A percentile compares a stretch with the other conserved stretches of the same genome.
Conservation (phyloP, 2,888 invertebrate species). For the Masnerella sp. region DNA sequence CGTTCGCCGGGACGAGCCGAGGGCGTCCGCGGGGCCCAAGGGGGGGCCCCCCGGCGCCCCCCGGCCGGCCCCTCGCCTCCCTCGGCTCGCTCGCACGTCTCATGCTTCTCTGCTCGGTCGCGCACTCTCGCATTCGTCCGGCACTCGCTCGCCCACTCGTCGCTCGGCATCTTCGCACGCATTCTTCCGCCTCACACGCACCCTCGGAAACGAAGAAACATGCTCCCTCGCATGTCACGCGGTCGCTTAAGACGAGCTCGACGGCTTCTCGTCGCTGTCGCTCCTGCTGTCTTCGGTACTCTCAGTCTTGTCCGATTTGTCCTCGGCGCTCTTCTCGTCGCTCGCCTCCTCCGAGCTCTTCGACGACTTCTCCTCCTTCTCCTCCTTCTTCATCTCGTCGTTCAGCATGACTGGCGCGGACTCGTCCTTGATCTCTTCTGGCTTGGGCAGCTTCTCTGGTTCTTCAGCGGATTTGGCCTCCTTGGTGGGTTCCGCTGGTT, state of each 20-base stretch:
- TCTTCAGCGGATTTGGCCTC: conserved; percentile 66
- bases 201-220: conserved; percentile 63
- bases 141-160: conserved; percentile 57
- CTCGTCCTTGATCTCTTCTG: conserved; percentile 70
- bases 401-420: conserved; percentile 55
- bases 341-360: conserved; percentile 61
- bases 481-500: conserved; percentile 54
- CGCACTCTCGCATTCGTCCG: conserved; percentile 61
- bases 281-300: conserved; percentile 60
- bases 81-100: conserved; percentile 42
- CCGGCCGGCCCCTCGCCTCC: conserved; percentile 39
- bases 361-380: conserved; percentile 49
- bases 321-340: conserved; percentile 60
- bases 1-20: conserved; percentile 71
- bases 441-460: conserved; percentile 73
- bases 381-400: conserved; percentile 61
- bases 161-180: conserved; percentile 63
- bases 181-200: conserved; percentile 66
- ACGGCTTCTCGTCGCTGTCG: conserved; percentile 48
- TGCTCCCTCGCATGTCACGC: conserved; percentile 60
- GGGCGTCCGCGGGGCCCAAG: too few relatives aligned
- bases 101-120: conserved; percentile 55
- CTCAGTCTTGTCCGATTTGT: conserved; percentile 52
- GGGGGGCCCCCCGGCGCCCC: too few relatives aligned
- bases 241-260: conserved; percentile 65